Base-by-base conservation (phyloP, 2,113 vertebrate genomes). In the Probosciger aterrimus region DNA sequence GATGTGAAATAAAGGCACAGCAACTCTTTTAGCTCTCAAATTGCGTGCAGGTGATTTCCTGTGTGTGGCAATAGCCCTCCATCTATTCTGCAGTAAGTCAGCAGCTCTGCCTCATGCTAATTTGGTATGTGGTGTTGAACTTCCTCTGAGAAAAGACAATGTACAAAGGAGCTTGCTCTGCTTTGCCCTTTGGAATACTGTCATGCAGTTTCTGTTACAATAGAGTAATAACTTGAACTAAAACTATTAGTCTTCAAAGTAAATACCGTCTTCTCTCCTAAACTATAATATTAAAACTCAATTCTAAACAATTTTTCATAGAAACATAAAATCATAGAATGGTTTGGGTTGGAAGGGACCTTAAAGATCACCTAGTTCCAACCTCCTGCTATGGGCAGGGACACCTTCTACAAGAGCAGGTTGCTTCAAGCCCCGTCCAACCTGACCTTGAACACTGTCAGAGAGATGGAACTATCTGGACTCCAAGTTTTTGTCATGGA, bases 71-170 rank as follows among this genome's bases (percentile, higher is more conserved):
- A 70, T 0, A 88, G 9, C 25, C 10, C 46, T 74, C 41, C 31
- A 15, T 11, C 37, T 77, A 2, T 35, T 41, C 27, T n/a, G 23
- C 71, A 49, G 10, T 5, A 65, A 80, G 20, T 25, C 78, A 59
- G 71, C 25, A 60, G 60, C 70, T 14, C 24, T 52, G 74, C 62
- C 57, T 62, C 43, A 9, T 24, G 35, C 31, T 63, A 52, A 52
- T 0, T 0, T 0, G 11, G 28, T 16, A 43, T 19, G 4, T 11
- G 23, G 12, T 65, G 43, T 17, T 91, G 37, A 37, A 63, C 27
- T 16, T 41, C 24, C 24, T 33, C 46, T 33, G 50, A 59, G 62
- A 57, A 46, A 35, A 79, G 17, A 23, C 5, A 17, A 0, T 14
- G 5, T 7, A 62, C 0, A 9, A 28, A 71, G 77, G 16, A 73